These are phyloP conservation scores for Zaprionus taronus DNA, from an alignment of 1,140 invertebrate species.

Conservation along the genomic window DNA sequence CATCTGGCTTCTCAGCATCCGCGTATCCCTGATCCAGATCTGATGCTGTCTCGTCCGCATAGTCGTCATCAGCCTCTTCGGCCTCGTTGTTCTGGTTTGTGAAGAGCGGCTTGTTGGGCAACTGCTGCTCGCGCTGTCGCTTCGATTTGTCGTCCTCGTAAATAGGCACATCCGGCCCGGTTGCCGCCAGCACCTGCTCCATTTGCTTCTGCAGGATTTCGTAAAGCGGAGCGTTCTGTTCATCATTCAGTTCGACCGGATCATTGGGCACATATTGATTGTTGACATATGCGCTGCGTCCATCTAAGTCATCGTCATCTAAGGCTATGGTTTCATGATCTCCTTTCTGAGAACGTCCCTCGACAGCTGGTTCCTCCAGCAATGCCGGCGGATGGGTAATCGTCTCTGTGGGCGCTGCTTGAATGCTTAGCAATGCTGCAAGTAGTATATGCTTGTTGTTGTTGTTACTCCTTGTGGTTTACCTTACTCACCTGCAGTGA, in stretches of 20 bases:
- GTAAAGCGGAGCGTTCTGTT: slow-evolving; percentile 67
- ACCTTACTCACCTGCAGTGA: slow-evolving; percentile 48
- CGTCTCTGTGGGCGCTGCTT: slow-evolving; percentile 36
- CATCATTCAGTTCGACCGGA: slow-evolving; percentile 54
- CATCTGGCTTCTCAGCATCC: slow-evolving; percentile 60
- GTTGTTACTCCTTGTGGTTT: not conserved
- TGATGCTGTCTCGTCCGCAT: slow-evolving; percentile 48
- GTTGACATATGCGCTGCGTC: slow-evolving; percentile 76
- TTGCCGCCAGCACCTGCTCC: slow-evolving; percentile 71
- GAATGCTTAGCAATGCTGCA: slow-evolving; percentile 25
- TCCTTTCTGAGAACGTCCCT: slow-evolving; percentile 46
- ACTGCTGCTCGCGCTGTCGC: slow-evolving; percentile 41
- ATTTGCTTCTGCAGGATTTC: slow-evolving; percentile 79
- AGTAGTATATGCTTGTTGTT: not conserved
- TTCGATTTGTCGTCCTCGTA: slow-evolving; percentile 56
- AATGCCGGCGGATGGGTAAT: slow-evolving; percentile 33
- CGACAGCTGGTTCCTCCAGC: slow-evolving; percentile 10
- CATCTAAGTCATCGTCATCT: slow-evolving; percentile 66
- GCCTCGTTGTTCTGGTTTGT: slow-evolving; percentile 25
- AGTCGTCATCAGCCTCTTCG: slow-evolving; percentile 56
- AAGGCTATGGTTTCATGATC: slow-evolving; percentile 44
- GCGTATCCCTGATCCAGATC: slow-evolving; percentile 39
- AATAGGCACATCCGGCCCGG: slow-evolving; percentile 59
- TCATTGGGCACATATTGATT: slow-evolving; percentile 74
- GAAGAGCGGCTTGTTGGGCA: slow-evolving; percentile 61